Evolutionary conservation across 2,888 invertebrate species (phyloP).

Genomic region (Stegophylla sp.): DNA sequence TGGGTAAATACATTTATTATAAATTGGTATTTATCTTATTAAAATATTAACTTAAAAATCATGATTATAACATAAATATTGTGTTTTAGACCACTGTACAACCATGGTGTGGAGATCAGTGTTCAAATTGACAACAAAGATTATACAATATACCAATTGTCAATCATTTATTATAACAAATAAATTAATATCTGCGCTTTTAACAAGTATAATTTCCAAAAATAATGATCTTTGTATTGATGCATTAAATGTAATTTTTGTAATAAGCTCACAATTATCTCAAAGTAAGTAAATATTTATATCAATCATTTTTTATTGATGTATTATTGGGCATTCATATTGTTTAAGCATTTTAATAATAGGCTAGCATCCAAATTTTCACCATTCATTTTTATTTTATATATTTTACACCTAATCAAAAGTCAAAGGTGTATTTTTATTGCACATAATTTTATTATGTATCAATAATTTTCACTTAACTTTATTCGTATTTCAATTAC

Average conservation of each 20-base stretch:
- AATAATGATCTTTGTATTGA: conserved; percentile 38
- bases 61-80: background rate
- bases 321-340: conserved; percentile 1
- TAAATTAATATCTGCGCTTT: conserved; percentile 34
- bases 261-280: conserved; percentile 5
- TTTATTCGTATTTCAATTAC: no score
- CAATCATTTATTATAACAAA: conserved; percentile 34
- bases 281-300: conserved; percentile 35
- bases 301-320: background rate
- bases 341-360: no score
- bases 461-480: no score
- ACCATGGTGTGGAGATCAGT: conserved; percentile 51
- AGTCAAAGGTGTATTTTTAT: no score
- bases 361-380: no score
- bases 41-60: background rate
- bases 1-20: conserved; percentile 20
- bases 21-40: background rate
- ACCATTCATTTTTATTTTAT: no score
- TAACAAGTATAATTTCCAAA: conserved; percentile 29
- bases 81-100: conserved; percentile 46
- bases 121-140: conserved; percentile 28
- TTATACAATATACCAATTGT: conserved; percentile 23
- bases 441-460: no score
- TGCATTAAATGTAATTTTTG: conserved; percentile 36
- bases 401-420: no score